phyloP scores from a whole-genome alignment of 2,888 invertebrate species.

The Lamproptera curius region DNA sequence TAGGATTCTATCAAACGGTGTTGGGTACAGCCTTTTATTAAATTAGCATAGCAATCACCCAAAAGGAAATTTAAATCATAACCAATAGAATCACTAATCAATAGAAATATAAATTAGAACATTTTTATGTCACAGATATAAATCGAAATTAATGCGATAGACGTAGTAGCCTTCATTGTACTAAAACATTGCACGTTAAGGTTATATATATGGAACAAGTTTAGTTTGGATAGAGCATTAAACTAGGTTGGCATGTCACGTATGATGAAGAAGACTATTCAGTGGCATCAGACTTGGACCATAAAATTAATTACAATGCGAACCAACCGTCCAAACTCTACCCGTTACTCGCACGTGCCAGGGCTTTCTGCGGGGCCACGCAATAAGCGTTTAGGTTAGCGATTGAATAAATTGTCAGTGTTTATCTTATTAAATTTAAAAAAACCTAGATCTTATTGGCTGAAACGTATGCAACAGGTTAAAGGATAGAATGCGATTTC shows the following conservation, averaged over 20 bases:
- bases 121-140: not conserved
- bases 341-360: constrained; percentile 62
- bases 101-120: not conserved
- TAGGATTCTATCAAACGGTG: no score
- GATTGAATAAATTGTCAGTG: not conserved
- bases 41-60: no score
- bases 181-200: not conserved
- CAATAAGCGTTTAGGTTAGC: not conserved
- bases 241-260: constrained; percentile 26
- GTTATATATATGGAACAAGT: not conserved
- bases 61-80: no score
- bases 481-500: no score
- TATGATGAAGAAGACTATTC: constrained; percentile 18
- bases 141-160: not conserved
- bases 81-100: not conserved
- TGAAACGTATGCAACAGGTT: no score
- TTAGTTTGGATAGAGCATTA: constrained; percentile 1
- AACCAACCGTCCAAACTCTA: constrained; percentile 44
- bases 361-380: constrained; percentile 13
- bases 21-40: no score
- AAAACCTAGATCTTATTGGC: no score
- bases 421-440: no score
- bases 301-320: constrained; percentile 65
- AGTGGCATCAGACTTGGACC: constrained; percentile 34
- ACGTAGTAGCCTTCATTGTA: not conserved